Percentiles rank a stretch among this genome's conserved stretches.
Conservation (phyloP, 2,888 invertebrate species). For the Eristalis arbustorum region DNA sequence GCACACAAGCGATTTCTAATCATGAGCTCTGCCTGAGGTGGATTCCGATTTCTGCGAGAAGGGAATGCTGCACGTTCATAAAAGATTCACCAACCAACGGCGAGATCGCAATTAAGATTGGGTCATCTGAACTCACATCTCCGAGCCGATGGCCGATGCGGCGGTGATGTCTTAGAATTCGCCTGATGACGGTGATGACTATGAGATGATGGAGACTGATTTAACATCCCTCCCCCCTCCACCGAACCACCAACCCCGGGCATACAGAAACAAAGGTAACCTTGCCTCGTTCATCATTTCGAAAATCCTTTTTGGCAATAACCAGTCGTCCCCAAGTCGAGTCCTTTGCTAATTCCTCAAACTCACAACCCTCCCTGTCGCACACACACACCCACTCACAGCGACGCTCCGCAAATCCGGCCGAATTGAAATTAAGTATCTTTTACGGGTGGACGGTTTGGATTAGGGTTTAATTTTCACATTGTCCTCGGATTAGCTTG, state of each 20-base stretch:
- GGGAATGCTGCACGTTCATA: conserved; percentile 29
- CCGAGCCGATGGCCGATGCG: conserved; percentile 6
- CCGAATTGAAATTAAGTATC: conserved; percentile 69
- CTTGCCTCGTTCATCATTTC: neutral
- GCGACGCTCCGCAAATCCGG: conserved; percentile 29
- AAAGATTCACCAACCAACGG: conserved; percentile 52
- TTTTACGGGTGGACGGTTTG: conserved; percentile 66
- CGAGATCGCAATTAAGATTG: conserved; percentile 66
- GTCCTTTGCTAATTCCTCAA: conserved; percentile 29
- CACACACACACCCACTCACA: neutral
- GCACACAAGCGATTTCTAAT: conserved; percentile 60
- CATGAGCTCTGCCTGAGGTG: conserved; percentile 37
- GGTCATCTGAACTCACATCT: conserved; percentile 57
- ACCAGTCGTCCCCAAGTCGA: conserved; percentile 6
- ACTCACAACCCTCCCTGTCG: neutral
- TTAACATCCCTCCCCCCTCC: neutral
- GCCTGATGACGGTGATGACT: conserved; percentile 28
- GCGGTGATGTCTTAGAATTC: conserved; percentile 3
- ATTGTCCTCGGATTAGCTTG: conserved; percentile 68
- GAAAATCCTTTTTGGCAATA: conserved; percentile 52
- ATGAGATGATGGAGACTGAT: conserved; percentile 8
- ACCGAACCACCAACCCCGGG: too few relatives aligned
- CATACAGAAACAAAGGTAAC: neutral
- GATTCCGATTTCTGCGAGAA: conserved; percentile 21
- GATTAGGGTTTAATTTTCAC: conserved; percentile 70